These are phyloP conservation scores for Colinus virginianus DNA, from an alignment of 2,113 vertebrate species.

Conservation along the genomic window DNA sequence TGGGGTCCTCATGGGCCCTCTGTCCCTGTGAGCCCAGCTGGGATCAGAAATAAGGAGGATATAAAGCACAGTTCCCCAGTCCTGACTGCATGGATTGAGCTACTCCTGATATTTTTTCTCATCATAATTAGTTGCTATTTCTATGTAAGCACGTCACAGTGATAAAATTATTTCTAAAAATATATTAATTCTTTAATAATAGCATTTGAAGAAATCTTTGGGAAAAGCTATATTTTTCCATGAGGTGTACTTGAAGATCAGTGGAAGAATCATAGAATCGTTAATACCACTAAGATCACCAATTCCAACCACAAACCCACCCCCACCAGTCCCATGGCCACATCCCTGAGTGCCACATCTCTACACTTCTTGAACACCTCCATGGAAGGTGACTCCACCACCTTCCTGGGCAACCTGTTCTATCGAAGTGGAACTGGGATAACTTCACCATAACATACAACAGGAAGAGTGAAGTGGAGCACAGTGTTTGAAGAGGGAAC, in stretches of 20 bases:
- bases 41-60: background rate
- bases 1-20: background rate
- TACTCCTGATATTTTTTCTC: background rate
- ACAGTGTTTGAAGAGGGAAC: background rate
- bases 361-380: too few relatives aligned
- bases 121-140: background rate
- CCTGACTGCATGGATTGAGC: background rate
- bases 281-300: too few relatives aligned
- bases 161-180: background rate
- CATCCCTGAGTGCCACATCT: too few relatives aligned
- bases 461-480: background rate
- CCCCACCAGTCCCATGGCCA: too few relatives aligned
- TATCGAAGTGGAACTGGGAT: background rate
- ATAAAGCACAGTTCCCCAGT: background rate
- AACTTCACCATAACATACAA: background rate
- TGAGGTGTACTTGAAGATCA: background rate
- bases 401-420: too few relatives aligned
- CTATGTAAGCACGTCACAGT: background rate
- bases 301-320: too few relatives aligned
- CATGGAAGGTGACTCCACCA: too few relatives aligned
- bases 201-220: background rate
- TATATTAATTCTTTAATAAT: background rate
- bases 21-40: constrained; percentile 4
- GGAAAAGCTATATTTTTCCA: background rate
- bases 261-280: background rate